phyloP scores from a whole-genome alignment of 2,113 vertebrate genomes.

The Hydrochoerus hydrochaeris region DNA sequence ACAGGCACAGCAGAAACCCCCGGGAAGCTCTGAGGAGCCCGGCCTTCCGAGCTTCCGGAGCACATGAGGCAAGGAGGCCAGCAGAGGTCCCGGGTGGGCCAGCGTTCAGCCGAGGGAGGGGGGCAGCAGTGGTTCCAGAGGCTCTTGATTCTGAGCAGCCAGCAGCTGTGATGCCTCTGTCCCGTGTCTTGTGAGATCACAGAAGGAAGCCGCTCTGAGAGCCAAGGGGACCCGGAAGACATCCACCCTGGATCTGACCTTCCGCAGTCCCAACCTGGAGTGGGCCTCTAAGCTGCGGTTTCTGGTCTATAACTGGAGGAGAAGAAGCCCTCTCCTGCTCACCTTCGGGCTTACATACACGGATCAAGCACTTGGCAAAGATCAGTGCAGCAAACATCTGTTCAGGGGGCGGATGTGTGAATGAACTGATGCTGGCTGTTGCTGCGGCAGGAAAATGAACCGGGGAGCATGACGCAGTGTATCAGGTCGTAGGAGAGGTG shows the following conservation, averaged over 20 bases:
- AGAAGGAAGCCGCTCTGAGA: not conserved
- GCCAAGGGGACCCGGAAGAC: not conserved
- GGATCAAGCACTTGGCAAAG: not conserved
- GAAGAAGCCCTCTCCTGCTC: not conserved
- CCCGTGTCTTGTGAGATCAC: not conserved
- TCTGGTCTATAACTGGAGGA: not conserved
- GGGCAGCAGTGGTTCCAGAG: not conserved
- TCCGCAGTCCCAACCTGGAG: not conserved
- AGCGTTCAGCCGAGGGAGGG: not conserved
- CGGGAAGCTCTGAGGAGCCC: not conserved
- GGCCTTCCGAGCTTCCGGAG: not conserved
- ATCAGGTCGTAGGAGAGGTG: not conserved
- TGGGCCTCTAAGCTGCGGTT: not conserved
- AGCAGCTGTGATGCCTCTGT: not conserved
- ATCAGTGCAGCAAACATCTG: not conserved
- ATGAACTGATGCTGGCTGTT: not conserved
- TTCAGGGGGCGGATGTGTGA: not conserved
- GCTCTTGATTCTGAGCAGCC: not conserved
- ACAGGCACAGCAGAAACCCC: not conserved
- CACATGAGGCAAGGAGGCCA: not conserved
- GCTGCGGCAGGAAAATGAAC: not conserved
- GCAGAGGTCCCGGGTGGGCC: not conserved
- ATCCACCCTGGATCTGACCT: not conserved
- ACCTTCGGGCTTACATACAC: not conserved
- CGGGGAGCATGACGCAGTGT: not conserved